phyloP scores from a whole-genome alignment of 2,797 vertebrate genomes.

The Lepus townsendii region DNA sequence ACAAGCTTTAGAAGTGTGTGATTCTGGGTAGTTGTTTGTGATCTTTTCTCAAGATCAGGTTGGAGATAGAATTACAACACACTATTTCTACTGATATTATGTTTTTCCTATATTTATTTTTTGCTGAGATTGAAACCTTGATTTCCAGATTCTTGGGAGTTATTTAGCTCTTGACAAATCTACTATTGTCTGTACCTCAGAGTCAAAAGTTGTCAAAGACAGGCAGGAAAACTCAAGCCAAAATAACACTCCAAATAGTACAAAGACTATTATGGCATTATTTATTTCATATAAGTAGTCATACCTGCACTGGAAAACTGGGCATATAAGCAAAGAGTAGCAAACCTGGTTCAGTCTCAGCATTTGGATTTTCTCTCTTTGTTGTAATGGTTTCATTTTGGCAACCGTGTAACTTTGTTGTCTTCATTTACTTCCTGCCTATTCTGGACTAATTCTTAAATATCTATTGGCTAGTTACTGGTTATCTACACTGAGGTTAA shows the following conservation, averaged over 20 bases:
- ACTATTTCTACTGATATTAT: not conserved
- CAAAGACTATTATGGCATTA: not conserved
- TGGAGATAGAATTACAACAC: not conserved
- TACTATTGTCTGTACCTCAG: not conserved
- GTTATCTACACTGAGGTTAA: not conserved
- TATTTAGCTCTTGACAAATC: not conserved
- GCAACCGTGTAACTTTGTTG: not conserved
- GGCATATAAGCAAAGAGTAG: not conserved
- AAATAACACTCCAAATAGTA: not conserved
- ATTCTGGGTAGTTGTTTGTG: not conserved
- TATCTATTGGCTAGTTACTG: not conserved
- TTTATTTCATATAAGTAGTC: not conserved
- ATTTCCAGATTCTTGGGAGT: constrained; percentile 7
- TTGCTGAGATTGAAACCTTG: not conserved
- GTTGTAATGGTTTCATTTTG: not conserved
- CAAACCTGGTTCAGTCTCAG: no score
- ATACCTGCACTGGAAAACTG: not conserved
- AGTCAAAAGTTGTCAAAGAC: constrained; percentile 21
- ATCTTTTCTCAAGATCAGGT: not conserved
- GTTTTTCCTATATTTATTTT: not conserved
- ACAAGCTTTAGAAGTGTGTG: not conserved
- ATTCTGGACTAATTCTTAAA: not conserved
- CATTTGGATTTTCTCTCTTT: not conserved
- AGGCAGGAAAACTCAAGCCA: not conserved
- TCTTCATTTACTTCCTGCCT: not conserved